Evolutionary conservation across 37 sponge, comb jelly and placozoan species (phyloP), one percentile per base, ranked within the genome.

Genomic region (Ephydatia muelleri): DNA sequence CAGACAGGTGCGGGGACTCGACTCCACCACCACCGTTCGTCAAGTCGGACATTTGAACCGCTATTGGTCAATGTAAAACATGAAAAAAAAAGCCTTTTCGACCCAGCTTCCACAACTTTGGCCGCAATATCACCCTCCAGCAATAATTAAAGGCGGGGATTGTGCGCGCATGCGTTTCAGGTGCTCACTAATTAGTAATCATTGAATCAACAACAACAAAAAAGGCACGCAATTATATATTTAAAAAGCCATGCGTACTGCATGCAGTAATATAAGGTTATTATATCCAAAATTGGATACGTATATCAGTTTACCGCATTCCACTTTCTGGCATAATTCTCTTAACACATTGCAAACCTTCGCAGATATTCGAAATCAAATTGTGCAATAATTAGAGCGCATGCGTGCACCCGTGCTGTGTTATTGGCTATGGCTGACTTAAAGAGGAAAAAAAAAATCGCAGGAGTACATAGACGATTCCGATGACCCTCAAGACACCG

Each of bases 401-500:
- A 57, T 57, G 57, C 57, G 57, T 57, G 57, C 19, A 57, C 57
- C 12, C 12, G 19, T 57, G 57, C 57, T 21, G 16, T 57, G 57
- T 14, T 21, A 1, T 14, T 19, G 19, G 57, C 9, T 21, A 57
- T 19, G 19, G 9, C 57, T 4, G 16, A 16, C 57, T 1, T 57
- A 5, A 57, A 57, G 57, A 57, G 57, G 57, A 57, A 57, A 57
- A 57, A n/a, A 11, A 5, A 35, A 27, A 5, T 91, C 92, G 12
- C 78, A 70, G 33, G 92, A 91, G 76, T 91, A 84, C 33, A 87
- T 91, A 37, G 91, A 91, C 64, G 88, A 91, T 70, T 91, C 92
- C 49, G 92, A 91, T 34, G 92, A 91, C 49, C 80, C 84, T 9
- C 84, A 91, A 28, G 83, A 83, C 33, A 79, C 88, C 21, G 85